These are phyloP conservation scores for Strix uralensis DNA, from an alignment of 2,113 vertebrate genomes.

Conservation along the genomic window DNA sequence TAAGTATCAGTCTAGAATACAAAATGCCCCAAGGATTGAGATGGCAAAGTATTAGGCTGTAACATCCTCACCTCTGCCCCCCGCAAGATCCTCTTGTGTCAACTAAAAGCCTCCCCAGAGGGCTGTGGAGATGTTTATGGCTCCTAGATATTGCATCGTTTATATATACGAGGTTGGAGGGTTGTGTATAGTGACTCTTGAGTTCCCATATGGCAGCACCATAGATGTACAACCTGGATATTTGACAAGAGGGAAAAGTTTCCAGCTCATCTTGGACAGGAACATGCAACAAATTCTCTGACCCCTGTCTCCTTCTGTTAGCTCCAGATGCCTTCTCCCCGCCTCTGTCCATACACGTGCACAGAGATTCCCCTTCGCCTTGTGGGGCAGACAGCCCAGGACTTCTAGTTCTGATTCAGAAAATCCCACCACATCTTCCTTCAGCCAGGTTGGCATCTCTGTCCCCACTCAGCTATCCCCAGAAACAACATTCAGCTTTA, in stretches of 20 bases:
- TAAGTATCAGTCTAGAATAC: neutral
- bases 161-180: neutral
- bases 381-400: neutral
- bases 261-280: neutral
- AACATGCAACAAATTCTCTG: neutral
- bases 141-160: neutral
- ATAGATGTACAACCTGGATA: neutral
- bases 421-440: neutral
- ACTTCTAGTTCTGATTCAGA: neutral
- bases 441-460: neutral
- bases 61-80: neutral
- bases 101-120: neutral
- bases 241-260: neutral
- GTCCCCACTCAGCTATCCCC: neutral
- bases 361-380: neutral
- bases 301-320: neutral
- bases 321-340: neutral
- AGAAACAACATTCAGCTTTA: neutral
- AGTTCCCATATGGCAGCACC: neutral
- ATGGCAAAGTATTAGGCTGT: neutral
- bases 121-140: neutral
- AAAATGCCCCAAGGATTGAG: neutral
- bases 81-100: neutral
- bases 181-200: neutral
- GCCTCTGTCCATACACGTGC: rapidly evolving